Percentiles rank a stretch among this genome's conserved stretches.
phyloP scores from a whole-genome alignment of 2,113 vertebrate genomes.

The Cochlearius cochlearius region DNA sequence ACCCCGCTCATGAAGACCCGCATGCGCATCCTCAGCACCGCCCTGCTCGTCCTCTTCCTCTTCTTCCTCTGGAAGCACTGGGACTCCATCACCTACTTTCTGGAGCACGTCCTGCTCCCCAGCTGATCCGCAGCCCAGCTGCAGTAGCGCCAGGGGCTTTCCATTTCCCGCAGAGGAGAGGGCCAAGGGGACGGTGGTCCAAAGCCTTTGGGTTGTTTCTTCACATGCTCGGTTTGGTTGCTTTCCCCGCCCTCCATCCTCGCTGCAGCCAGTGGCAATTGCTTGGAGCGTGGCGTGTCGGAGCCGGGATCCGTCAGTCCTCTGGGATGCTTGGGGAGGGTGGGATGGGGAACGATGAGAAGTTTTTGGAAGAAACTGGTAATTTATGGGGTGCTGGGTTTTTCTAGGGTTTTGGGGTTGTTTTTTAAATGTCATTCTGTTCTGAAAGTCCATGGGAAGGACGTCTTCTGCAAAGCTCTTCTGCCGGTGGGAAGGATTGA shows the following conservation, averaged over 20 bases:
- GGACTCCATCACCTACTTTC: slow-evolving; percentile 87
- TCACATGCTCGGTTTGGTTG: neutral
- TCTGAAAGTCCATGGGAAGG: neutral
- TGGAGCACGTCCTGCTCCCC: slow-evolving; percentile 86
- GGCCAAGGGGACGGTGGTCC: neutral
- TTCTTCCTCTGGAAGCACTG: slow-evolving; percentile 96
- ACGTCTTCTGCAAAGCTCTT: neutral
- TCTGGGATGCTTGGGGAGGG: neutral
- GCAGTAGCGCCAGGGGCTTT: neutral
- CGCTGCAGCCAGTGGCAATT: neutral
- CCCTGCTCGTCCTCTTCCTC: slow-evolving; percentile 86
- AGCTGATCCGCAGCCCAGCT: slow-evolving; percentile 74
- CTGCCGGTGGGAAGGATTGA: neutral
- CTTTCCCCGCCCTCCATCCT: neutral
- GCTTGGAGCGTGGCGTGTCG: neutral
- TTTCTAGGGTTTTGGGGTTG: neutral
- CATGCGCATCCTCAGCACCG: slow-evolving; percentile 85
- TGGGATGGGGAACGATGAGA: neutral
- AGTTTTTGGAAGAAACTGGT: neutral
- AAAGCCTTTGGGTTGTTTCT: neutral
- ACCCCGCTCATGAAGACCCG: slow-evolving; percentile 98
- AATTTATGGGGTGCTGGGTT: neutral
- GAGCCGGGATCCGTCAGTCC: neutral
- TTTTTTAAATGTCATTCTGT: neutral
- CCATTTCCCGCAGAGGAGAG: neutral